Base-by-base conservation (phyloP, 2,113 vertebrate species). In the Melanocharis versteri region DNA sequence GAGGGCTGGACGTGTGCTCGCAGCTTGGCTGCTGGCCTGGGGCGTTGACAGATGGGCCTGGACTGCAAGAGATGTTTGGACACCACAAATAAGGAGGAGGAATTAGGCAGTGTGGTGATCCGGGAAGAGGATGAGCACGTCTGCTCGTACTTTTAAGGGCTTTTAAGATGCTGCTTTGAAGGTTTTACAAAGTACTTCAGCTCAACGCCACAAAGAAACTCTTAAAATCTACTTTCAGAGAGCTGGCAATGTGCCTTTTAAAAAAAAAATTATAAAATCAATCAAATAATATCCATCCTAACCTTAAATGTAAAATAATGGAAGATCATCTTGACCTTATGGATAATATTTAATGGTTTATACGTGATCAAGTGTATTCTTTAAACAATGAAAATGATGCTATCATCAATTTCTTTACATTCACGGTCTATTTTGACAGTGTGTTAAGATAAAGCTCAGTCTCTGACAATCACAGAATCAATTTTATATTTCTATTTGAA, bases 101-200 rank as follows among this genome's bases (percentile, higher is more conserved):
- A 84, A 64, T 76, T 23, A 68, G 70, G 15, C 47, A 37, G 70
- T 3, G n/a, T 1, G 33, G 73, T 1, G 10, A 61, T 48, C 73
- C 10, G 0, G 17, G 72, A 54, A 53, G 47, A 64, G 22, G 53
- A 85, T 9, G 28, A 84, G 39, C 0, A 0, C 26, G 3, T 10
- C 61, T 26, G 42, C 45, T 57, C 18, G 7, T 7, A 10, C 9
- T n/a, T n/a, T n/a, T n/a, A n/a, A 54, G 1, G 2, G n/a, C 19
- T 68, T 76, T 39, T 13, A 22, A 47, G 33, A 37, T 19, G 44
- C 42, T 66, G 47, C 76, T 70, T 65, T 68, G 31, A 70, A 91
- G 53, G 26, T 19, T 62, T 56, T 56, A 37, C 56, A 6, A 53
- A 71, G 73, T 35, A 21, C 14, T 82, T 21, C 40, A 68, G 24